Conservation (phyloP, 2,888 invertebrate species). For the Enoplolaimus lenunculus region DNA sequence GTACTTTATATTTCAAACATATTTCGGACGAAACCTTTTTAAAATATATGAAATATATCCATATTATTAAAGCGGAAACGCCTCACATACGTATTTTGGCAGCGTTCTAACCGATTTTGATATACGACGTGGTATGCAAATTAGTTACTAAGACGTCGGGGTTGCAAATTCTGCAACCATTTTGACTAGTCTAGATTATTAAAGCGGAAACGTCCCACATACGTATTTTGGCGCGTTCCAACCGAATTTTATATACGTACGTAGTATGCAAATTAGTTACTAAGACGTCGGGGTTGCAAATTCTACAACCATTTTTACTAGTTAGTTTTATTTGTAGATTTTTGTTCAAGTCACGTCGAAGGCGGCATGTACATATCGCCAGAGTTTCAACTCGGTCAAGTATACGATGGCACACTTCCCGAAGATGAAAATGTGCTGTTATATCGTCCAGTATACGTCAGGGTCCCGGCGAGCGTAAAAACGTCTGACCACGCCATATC, state of each 20-base stretch:
- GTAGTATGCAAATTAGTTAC: no score
- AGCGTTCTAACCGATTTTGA: no score
- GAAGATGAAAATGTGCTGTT: slow-evolving; percentile 22
- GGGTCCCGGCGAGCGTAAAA: not conserved
- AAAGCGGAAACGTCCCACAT: no score
- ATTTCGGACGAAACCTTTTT: no score
- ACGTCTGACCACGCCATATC: not conserved
- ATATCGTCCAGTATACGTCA: slow-evolving; percentile 23
- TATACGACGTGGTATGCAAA: no score
- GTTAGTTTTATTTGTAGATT: slow-evolving; percentile 49
- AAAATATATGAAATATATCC: no score
- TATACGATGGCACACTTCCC: slow-evolving; percentile 52
- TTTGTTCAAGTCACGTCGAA: slow-evolving; percentile 57
- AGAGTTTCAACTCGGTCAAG: slow-evolving; percentile 62
- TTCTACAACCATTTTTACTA: no score
- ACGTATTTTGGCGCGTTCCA: not conserved
- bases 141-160: no score
- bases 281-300: not conserved
- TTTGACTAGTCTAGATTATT: not conserved
- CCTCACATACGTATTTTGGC: no score
- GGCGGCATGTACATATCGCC: slow-evolving; percentile 63
- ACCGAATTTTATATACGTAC: not conserved
- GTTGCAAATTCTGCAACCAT: no score
- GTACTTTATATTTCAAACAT: no score
- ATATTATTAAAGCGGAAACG: no score